Percentiles rank a stretch among this genome's conserved stretches.
Evolutionary conservation across 2,888 invertebrate species (phyloP).

Genomic region (Malacosoma neustria): DNA sequence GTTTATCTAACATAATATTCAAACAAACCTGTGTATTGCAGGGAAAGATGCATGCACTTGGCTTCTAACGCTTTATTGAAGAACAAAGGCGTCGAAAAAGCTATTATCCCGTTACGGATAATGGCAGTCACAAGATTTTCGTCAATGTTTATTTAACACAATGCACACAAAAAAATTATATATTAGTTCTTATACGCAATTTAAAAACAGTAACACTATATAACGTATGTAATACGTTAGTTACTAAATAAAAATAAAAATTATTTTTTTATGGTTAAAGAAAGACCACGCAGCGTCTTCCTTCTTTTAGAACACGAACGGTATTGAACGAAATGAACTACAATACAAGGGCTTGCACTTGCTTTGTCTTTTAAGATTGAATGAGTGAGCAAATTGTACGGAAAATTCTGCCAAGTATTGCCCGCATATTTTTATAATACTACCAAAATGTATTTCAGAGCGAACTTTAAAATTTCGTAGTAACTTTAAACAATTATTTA

Average conservation of each 20-base stretch:
- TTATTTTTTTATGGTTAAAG: conserved; percentile 39
- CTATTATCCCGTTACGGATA: conserved; percentile 73
- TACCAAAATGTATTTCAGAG: too few species aligned
- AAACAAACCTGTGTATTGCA: conserved; percentile 70
- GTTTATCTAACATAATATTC: conserved; percentile 5
- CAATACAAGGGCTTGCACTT: too few species aligned
- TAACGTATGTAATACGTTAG: conserved; percentile 31
- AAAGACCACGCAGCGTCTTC: conserved; percentile 58
- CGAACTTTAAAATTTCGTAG: too few species aligned
- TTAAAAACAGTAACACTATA: conserved; percentile 40
- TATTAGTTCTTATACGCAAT: too few species aligned
- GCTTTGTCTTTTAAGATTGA: too few species aligned
- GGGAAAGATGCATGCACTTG: conserved; percentile 75
- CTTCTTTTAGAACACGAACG: conserved; percentile 26
- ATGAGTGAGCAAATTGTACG: too few species aligned
- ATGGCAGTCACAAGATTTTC: conserved; percentile 55
- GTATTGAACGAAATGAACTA: conserved; percentile 1
- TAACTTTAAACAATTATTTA: too few species aligned
- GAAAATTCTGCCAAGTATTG: too few species aligned
- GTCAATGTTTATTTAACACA: conserved; percentile 22
- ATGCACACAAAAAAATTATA: conserved; percentile 36
- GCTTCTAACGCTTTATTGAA: conserved; percentile 65
- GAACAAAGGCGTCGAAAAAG: conserved; percentile 69
- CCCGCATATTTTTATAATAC: too few species aligned
- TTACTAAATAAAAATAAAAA: conserved; percentile 58